Percentiles rank a stretch among this genome's conserved stretches.
phyloP scores from a whole-genome alignment of 2,113 vertebrate genomes.

The Paratilapia polleni region DNA sequence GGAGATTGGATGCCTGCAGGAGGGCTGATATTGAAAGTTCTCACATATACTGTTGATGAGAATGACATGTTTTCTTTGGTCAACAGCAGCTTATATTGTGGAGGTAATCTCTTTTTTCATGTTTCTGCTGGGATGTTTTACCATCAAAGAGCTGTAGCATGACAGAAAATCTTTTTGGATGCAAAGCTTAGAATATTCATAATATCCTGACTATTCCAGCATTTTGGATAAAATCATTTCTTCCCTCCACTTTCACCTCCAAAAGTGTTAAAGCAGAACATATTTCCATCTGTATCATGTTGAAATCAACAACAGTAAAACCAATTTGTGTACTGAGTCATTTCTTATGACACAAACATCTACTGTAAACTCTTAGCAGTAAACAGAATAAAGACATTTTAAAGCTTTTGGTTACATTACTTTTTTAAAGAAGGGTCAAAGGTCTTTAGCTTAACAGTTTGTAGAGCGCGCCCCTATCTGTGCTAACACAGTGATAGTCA shows the following conservation, averaged over 20 bases:
- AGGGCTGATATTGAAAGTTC: constrained; percentile 62
- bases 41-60: constrained; percentile 47
- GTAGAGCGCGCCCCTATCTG: too few relatives aligned
- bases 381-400: too few relatives aligned
- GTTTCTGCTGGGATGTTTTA: constrained; percentile 41
- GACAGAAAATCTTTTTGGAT: constrained; percentile 31
- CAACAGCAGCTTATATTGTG: constrained; percentile 45
- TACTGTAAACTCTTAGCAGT: too few relatives aligned
- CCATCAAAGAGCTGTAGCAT: constrained; percentile 35
- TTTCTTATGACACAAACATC: not conserved
- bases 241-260: not conserved
- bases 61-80: constrained; percentile 63
- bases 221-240: not conserved
- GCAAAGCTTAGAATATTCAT: not conserved
- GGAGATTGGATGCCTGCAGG: constrained; percentile 66
- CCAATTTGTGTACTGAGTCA: not conserved
- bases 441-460: too few relatives aligned
- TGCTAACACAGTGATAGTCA: too few relatives aligned
- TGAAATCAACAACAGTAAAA: not conserved
- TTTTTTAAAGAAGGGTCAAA: too few relatives aligned
- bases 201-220: constrained; percentile 9
- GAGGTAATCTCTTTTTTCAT: constrained; percentile 52
- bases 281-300: not conserved
- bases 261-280: not conserved
- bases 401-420: too few relatives aligned